phyloP scores from a whole-genome alignment of 2,888 invertebrate genomes.

The Griposia aprilina region DNA sequence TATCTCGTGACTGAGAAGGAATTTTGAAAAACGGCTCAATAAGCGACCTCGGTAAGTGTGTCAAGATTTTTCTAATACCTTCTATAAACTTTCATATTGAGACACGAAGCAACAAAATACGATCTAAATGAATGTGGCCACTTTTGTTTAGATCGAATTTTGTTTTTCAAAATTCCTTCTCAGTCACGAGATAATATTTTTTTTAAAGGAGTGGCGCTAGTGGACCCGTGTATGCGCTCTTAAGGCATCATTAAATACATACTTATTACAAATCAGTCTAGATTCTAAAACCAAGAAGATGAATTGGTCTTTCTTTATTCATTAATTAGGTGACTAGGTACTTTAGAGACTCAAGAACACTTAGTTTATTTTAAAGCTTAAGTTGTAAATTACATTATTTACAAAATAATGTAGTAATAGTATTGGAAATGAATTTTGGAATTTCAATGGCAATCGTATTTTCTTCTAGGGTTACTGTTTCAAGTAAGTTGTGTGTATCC shows the following conservation, averaged over 20 bases:
- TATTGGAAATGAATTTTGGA: slow-evolving; percentile 19
- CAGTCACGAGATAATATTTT: too few species aligned
- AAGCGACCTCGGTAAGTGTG: too few species aligned
- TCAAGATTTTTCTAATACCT: too few species aligned
- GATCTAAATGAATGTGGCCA: too few species aligned
- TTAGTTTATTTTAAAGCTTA: slow-evolving; percentile 25
- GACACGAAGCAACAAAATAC: too few species aligned
- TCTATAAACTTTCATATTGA: too few species aligned
- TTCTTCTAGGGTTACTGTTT: slow-evolving; percentile 31
- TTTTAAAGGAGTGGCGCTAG: too few species aligned
- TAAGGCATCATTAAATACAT: slow-evolving; percentile 30
- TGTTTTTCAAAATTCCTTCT: too few species aligned
- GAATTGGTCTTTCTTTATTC: slow-evolving; percentile 5
- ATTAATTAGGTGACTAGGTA: slow-evolving; percentile 35
- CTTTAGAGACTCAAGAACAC: slow-evolving; percentile 10
- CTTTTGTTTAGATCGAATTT: too few species aligned
- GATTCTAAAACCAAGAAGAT: slow-evolving; percentile 48
- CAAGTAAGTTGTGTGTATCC: slow-evolving; percentile 15
- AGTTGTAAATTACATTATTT: slow-evolving; percentile 43
- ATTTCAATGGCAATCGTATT: slow-evolving; percentile 23
- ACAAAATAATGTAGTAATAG: slow-evolving; percentile 27
- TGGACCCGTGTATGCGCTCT: too few species aligned
- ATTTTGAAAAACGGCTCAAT: too few species aligned
- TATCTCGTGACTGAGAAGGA: too few species aligned
- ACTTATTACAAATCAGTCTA: slow-evolving; percentile 33